Base-by-base conservation (phyloP, 2,113 vertebrate species). In the Tor tambroides region DNA sequence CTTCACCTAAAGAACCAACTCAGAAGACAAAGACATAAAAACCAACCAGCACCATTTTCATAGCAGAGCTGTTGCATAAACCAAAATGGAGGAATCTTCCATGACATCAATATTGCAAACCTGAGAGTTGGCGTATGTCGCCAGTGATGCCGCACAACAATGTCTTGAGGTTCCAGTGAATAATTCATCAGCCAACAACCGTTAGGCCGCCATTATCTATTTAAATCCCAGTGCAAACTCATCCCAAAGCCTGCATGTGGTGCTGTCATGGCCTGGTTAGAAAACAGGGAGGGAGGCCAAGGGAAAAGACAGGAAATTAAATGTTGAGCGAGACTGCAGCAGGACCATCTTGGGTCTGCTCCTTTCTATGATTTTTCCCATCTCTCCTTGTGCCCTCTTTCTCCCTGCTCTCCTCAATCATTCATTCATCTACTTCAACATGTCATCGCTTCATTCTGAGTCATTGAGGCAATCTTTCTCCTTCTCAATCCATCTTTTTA, bases 101-200 rank as follows among this genome's bases (percentile, higher is more conserved):
- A 83, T 30, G 17, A 63, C 49, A 87, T 83, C 72, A 77, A 83
- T 76, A 87, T 84, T 67, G 81, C 38, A 78, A 72, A 78, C 54
- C 23, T 78, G 21, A 74, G 54, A 80, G 85, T 74, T 84, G 32
- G 26, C 23, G 19, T 49, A 84, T 86, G 84, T 72, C 74, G 63
- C 30, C 23, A 21, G 3, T 76, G 43, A 87, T 80, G 43, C 88
- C 23, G 65, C 35, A 35, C 59, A 86, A 82, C 86, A 81, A 69
- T 81, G 63, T 85, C 49, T 84, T 78, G 59, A 81, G 69, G 79
- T 87, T 79, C 65, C 4, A 35, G 28, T 89, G 67, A 87, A 90
- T 90, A 81, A 89, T 87, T 89, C 54, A 87, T 61, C 81, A 80
- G 81, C 21, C 63, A 89, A 80, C 51, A 80, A 88, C 67, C 77